Evolutionary conservation across 2,888 invertebrate genomes (phyloP), one percentile per base, ranked within the genome.

Genomic region (Limnephilus auricula): DNA sequence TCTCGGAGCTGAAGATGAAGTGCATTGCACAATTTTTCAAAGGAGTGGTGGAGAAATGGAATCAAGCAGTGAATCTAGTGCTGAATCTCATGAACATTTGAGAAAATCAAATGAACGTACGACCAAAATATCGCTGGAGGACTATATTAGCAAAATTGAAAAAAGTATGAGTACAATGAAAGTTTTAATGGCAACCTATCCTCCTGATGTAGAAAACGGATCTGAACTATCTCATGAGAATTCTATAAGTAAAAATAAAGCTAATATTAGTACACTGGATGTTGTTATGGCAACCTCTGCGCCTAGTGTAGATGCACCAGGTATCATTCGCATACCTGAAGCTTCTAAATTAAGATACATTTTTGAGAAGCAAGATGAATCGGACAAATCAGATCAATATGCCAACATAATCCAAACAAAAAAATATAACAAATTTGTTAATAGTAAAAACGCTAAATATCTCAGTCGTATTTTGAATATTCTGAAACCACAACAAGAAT

Each of bases 1-100:
- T 94, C 95, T 98, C 40, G 96, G 97, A 80, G 98, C 97, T 32
- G 98, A 98, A 95, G 98, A 98, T 95, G 98, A 98, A 95, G 94
- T 96, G 0, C 96, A 97, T 89, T 98, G 98, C 94, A 94, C 79
- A 50, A 18, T 94, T 89, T n/a, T 79, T 13, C 25, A 37, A 79
- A 89, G 89, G 45, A 79, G 79, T 30, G 50, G 25, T 25, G 78
- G 31, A 50, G 88, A 32, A 32, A 25, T 9, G 1, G 10, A 45
- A 4, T 30, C 45, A 50, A 25, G 2, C 3, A 65, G 45, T 79
- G 89, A 85, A 32, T 34, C 40, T 9, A 79, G 32, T 83, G 91
- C 78, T 1, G 89, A 80, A 65, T 37, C 31, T 32, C 78, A 83
- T 65, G n/a, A 32, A 37, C 2, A 90, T 50, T 90, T 65, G 9